These are phyloP conservation scores for Notarius lentiginosus DNA, from an alignment of 2,113 vertebrate species.

Conservation along the genomic window DNA sequence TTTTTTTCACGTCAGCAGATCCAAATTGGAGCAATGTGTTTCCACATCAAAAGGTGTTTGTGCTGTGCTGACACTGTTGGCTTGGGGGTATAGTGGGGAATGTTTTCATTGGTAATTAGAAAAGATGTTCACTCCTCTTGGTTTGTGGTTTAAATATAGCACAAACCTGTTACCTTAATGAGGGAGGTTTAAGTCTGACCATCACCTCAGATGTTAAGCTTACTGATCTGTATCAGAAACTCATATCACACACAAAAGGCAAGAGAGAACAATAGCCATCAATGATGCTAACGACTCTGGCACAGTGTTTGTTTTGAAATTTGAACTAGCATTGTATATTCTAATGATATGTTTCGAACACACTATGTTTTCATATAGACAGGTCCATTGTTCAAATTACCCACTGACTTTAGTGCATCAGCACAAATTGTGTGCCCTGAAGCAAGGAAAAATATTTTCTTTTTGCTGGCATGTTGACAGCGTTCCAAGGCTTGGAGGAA, in stretches of 20 bases:
- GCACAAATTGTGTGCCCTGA: conserved; percentile 36
- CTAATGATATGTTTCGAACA: background rate
- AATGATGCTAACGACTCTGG: background rate
- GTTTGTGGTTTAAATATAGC: conserved; percentile 51
- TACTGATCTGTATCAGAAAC: conserved; percentile 35
- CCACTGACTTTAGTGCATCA: conserved; percentile 23
- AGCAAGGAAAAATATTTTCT: conserved; percentile 48
- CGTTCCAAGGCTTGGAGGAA: conserved; percentile 50
- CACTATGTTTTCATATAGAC: background rate
- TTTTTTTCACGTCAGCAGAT: conserved; percentile 74
- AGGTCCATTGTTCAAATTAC: conserved; percentile 37
- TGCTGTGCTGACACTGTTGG: conserved; percentile 67
- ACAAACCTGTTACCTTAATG: conserved; percentile 16
- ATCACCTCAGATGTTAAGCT: conserved; percentile 25
- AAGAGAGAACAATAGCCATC: conserved; percentile 13
- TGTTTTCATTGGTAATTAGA: conserved; percentile 64
- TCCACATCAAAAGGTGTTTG: conserved; percentile 65
- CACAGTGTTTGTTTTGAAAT: conserved; percentile 8
- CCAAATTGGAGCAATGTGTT: conserved; percentile 64
- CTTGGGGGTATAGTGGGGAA: conserved; percentile 42
- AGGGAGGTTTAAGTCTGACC: background rate
- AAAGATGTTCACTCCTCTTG: conserved; percentile 67
- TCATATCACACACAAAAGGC: conserved; percentile 14
- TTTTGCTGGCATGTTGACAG: conserved; percentile 48
- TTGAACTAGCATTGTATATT: conserved; percentile 9